Conservation (phyloP, 30 jellyfish, hydroid and myxozoan species). For the Clytia hemisphaerica region DNA sequence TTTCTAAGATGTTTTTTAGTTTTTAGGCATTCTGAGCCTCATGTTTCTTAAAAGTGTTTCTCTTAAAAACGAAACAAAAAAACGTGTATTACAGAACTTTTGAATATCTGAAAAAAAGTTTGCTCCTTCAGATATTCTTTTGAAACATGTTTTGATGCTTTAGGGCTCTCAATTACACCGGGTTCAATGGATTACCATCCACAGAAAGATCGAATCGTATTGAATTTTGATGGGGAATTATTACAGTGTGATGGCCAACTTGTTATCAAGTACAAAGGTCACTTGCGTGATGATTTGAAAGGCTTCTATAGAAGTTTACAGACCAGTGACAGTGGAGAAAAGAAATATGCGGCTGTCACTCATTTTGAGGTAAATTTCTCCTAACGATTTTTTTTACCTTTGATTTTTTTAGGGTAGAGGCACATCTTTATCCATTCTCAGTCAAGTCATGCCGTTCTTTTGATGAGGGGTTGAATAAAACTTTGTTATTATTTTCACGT, state of each 20-base stretch:
- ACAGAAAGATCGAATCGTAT: slow-evolving; percentile 51
- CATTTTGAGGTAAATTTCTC: slow-evolving; percentile 60
- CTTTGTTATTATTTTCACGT: too few species aligned
- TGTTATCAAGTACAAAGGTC: slow-evolving; percentile 46
- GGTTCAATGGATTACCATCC: slow-evolving; percentile 41
- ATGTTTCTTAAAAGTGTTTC: too few species aligned
- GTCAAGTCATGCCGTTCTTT: too few species aligned
- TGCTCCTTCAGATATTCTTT: too few species aligned
- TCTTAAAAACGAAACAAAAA: too few species aligned
- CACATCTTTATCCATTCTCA: too few species aligned
- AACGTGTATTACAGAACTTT: too few species aligned
- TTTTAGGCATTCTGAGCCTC: too few species aligned
- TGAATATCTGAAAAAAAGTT: too few species aligned
- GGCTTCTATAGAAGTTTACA: slow-evolving; percentile 78
- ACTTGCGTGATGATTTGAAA: slow-evolving; percentile 70
- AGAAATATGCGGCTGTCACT: slow-evolving; percentile 77
- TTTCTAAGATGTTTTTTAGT: too few species aligned
- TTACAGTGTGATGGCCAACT: slow-evolving; percentile 56
- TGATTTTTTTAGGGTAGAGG: neutral
- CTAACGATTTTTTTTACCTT: neutral
- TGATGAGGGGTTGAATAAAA: too few species aligned
- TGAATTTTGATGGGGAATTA: slow-evolving; percentile 40
- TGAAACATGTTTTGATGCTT: too few species aligned
- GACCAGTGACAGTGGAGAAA: slow-evolving; percentile 48
- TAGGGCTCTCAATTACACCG: slow-evolving; percentile 12